phyloP scores from a whole-genome alignment of 2,113 vertebrate genomes.

The Prunella fulvescens region DNA sequence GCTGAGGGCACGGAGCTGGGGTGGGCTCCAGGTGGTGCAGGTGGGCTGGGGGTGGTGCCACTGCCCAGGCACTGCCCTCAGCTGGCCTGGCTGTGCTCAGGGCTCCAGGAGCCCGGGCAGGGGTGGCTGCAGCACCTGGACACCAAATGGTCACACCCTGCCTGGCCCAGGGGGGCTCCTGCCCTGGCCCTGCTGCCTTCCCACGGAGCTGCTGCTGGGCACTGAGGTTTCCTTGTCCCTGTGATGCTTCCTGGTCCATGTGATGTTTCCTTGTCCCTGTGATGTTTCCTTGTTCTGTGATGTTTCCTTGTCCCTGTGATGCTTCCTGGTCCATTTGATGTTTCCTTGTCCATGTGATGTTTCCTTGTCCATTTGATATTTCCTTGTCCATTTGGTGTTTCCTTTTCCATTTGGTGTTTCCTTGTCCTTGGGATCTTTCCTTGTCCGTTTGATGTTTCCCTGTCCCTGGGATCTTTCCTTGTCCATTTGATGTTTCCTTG shows the following conservation, averaged over 20 bases:
- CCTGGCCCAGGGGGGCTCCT: not conserved
- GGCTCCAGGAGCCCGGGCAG: not conserved
- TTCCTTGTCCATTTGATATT: not conserved
- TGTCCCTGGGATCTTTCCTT: not conserved
- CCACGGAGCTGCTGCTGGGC: not conserved
- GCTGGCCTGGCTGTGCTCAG: not conserved
- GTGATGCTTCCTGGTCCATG: no score
- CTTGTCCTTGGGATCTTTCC: fast-evolving
- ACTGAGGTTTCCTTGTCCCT: no score
- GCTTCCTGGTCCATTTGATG: fast-evolving
- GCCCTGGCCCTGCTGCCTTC: not conserved
- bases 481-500: fast-evolving
- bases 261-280: fast-evolving
- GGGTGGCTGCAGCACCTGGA: not conserved
- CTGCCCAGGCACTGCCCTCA: not conserved
- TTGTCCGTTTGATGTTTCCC: no score
- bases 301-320: not conserved
- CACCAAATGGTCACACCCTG: not conserved
- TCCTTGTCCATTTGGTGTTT: fast-evolving
- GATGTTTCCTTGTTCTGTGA: not conserved
- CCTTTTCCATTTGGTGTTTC: not conserved
- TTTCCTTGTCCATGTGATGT: not conserved
- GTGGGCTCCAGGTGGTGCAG: not conserved
- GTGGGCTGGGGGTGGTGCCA: not conserved
- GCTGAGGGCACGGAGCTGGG: not conserved